Evolutionary conservation across 2,797 vertebrate species (phyloP).

Genomic region (Scyliorhinus canicula): DNA sequence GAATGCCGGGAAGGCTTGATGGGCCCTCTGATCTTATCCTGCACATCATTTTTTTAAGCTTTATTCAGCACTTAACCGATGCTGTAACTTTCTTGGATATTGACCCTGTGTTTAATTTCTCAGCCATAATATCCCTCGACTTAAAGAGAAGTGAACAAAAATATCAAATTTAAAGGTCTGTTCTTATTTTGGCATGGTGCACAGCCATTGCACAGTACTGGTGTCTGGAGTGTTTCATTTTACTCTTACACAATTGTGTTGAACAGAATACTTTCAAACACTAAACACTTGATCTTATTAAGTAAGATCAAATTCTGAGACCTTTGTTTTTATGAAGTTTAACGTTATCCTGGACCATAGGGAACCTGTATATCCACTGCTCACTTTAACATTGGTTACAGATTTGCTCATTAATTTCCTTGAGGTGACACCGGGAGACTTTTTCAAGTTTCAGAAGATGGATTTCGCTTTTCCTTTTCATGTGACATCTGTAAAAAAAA

Average conservation of each 20-base stretch:
- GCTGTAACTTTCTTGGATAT: background rate
- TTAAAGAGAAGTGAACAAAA: background rate
- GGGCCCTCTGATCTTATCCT: background rate
- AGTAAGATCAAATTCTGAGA: background rate
- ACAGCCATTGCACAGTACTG: background rate
- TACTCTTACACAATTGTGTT: background rate
- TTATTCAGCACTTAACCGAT: background rate
- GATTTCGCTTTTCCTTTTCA: slow-evolving; percentile 25
- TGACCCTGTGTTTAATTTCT: background rate
- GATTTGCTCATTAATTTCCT: background rate
- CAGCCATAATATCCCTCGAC: background rate
- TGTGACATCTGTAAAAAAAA: slow-evolving; percentile 27
- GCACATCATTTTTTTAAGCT: background rate
- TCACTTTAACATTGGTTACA: slow-evolving; percentile 7
- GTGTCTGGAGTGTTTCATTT: background rate
- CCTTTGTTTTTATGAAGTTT: slow-evolving; percentile 28
- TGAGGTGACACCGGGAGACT: background rate
- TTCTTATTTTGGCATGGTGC: background rate
- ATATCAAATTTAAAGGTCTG: background rate
- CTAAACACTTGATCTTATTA: slow-evolving; percentile 12
- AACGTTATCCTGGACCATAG: background rate
- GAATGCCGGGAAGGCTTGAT: background rate
- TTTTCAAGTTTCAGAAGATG: slow-evolving; percentile 20
- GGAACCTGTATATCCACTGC: background rate
- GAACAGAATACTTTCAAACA: background rate